Base-by-base conservation (phyloP, 2,113 vertebrate species). In the Atrichornis clamosus region DNA sequence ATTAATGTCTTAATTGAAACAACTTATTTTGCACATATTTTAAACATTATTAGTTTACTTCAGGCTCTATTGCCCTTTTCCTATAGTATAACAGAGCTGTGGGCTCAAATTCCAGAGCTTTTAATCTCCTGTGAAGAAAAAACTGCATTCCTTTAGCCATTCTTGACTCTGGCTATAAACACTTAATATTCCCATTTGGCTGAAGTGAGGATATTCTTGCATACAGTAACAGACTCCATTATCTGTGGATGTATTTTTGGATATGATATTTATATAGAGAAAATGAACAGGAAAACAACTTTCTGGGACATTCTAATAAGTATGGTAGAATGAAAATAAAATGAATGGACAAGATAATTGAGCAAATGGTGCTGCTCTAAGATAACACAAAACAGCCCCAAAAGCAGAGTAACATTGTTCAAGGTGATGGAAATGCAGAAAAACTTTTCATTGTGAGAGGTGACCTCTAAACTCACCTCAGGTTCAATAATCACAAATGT, bases 121-220 rank as follows among this genome's bases (percentile, higher is more conserved):
- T 98, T 89, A 97, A 42, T 82, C 92, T 98, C 52, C 94, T 77
- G 19, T 87, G 96, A 47, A 97, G 89, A 78, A 60, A 72, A 76
- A 85, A 91, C 84, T 28, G 56, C 91, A 75, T 92, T 96, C 32
- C 83, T 96, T 90, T 87, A 80, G 82, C 69, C 86, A 64, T 94
- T 97, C 90, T 98, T 98, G 52, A 98, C 67, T 30, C 77, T 95
- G 24, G 96, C 90, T 97, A 98, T 97, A 82, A 97, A 87, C 7
- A 90, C 62, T 62, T 98, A 98, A 9, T 98, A 98, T 91, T 98
- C 98, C 68, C 96, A 81, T 91, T 98, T 98, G 91, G 99, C 97
- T 87, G 95, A 95, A 84, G 97, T 85, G 35, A 99, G 98, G 70
- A 98, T 88, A 28, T 77, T 96, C 95, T 97, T 98, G 90, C 98